These are phyloP conservation scores for Busseola fusca DNA, from an alignment of 2,888 invertebrate genomes.

Conservation along the genomic window DNA sequence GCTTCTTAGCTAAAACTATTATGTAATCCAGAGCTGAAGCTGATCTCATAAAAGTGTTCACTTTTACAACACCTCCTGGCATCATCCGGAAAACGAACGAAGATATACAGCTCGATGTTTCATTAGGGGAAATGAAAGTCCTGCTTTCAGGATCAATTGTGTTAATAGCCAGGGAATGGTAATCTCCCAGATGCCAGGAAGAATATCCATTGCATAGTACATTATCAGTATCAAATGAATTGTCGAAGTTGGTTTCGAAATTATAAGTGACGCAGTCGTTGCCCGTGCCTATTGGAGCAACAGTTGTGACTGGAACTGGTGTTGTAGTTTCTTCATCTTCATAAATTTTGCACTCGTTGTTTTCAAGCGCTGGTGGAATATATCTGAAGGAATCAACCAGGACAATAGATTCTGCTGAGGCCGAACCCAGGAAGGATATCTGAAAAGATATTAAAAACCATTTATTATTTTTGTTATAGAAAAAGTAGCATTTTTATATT, in stretches of 20 bases:
- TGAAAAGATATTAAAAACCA: conserved; percentile 48
- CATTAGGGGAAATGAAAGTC: conserved; percentile 66
- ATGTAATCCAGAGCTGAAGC: conserved; percentile 62
- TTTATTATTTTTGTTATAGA: not conserved
- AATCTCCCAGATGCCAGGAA: conserved; percentile 68
- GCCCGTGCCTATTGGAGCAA: conserved; percentile 52
- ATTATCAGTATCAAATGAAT: conserved; percentile 59
- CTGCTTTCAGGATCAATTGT: conserved; percentile 61
- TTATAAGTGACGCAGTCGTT: conserved; percentile 67
- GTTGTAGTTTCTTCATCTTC: conserved; percentile 52
- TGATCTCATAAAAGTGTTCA: conserved; percentile 66
- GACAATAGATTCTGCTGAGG: conserved; percentile 54
- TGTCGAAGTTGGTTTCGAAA: conserved; percentile 66
- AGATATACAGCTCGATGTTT: conserved; percentile 67
- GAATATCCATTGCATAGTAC: conserved; percentile 63
- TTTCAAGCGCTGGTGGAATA: conserved; percentile 45
- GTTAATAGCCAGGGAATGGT: conserved; percentile 61
- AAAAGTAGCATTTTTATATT: not conserved
- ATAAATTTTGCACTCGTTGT: conserved; percentile 56
- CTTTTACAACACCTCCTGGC: conserved; percentile 66
- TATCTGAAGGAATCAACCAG: conserved; percentile 66
- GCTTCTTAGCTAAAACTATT: conserved; percentile 66
- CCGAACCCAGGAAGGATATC: conserved; percentile 61
- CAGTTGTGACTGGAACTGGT: conserved; percentile 25
- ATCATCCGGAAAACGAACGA: conserved; percentile 68